These are phyloP conservation scores for Tuta absoluta DNA, from an alignment of 2,888 invertebrate genomes.

Conservation along the genomic window DNA sequence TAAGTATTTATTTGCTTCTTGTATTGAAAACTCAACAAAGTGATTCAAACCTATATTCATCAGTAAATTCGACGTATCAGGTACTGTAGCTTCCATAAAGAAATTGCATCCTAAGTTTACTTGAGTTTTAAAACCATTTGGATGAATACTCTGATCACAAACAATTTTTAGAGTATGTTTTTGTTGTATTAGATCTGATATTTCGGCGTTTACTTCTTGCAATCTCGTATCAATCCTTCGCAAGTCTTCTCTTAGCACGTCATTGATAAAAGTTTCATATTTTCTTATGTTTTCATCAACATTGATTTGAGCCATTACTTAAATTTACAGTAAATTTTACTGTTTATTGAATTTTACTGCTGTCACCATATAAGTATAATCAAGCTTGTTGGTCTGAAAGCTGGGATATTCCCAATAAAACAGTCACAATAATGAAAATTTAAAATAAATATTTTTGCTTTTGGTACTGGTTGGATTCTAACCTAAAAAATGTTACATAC, in stretches of 20 bases:
- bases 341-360: not conserved
- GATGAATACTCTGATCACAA: slow-evolving; percentile 75
- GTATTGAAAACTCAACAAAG: slow-evolving; percentile 86
- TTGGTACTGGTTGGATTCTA: too few relatives aligned
- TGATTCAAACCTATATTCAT: slow-evolving; percentile 89
- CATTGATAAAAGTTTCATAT: slow-evolving; percentile 89
- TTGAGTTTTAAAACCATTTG: slow-evolving; percentile 70
- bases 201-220: slow-evolving; percentile 83
- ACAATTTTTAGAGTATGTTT: slow-evolving; percentile 86
- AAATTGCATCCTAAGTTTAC: slow-evolving; percentile 93
- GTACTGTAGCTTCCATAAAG: slow-evolving; percentile 88
- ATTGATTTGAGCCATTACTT: slow-evolving; percentile 46
- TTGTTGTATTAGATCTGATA: slow-evolving; percentile 87
- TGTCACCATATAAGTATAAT: not conserved
- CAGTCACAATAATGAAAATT: too few relatives aligned
- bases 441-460: too few relatives aligned
- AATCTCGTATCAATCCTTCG: slow-evolving; percentile 81
- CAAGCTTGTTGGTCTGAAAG: not conserved
- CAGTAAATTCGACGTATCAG: slow-evolving; percentile 84
- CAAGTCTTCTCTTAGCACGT: slow-evolving; percentile 87
- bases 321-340: too few relatives aligned
- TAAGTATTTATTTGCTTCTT: slow-evolving; percentile 87
- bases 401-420: too few relatives aligned
- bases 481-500: too few relatives aligned
- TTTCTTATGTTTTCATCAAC: slow-evolving; percentile 53